A percentile compares a stretch with the other conserved stretches of the same genome.
These are phyloP conservation scores for Centropus unirufus DNA, from an alignment of 2,113 vertebrate species.

Conservation along the genomic window DNA sequence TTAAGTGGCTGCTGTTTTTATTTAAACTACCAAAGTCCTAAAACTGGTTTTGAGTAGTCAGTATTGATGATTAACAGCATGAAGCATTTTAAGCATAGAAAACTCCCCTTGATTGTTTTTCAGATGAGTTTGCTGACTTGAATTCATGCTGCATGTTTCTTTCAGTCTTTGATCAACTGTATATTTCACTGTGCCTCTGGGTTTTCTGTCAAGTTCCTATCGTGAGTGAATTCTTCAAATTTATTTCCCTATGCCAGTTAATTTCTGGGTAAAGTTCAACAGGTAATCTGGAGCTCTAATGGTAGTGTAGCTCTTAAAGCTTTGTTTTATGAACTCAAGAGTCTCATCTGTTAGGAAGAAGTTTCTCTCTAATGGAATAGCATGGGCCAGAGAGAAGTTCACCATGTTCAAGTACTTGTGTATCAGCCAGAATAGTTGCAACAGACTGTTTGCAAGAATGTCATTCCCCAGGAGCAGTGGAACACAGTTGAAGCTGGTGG, in stretches of 20 bases:
- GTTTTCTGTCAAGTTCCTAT: not conserved
- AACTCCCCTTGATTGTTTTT: not conserved
- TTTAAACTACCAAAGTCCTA: not conserved
- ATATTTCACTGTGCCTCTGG: not conserved
- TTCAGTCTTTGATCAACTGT: not conserved
- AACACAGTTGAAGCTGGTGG: not conserved
- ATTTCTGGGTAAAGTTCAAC: not conserved
- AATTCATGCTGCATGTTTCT: not conserved
- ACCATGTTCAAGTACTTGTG: not conserved
- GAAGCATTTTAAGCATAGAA: not conserved
- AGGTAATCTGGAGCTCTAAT: not conserved
- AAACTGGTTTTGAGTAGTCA: not conserved
- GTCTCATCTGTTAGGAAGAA: not conserved
- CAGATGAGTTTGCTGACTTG: not conserved
- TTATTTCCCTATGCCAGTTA: not conserved
- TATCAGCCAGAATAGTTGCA: not conserved
- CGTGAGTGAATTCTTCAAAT: not conserved
- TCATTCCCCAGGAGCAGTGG: not conserved
- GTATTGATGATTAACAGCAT: not conserved
- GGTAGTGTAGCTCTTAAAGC: not conserved
- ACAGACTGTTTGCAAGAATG: not conserved
- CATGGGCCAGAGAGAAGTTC: not conserved
- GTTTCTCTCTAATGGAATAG: not conserved
- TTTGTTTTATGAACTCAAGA: not conserved
- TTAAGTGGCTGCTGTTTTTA: constrained; percentile 5